Base-by-base conservation (phyloP, 35 echinoderm and acorn worm species). In the Lytechinus pictus region DNA sequence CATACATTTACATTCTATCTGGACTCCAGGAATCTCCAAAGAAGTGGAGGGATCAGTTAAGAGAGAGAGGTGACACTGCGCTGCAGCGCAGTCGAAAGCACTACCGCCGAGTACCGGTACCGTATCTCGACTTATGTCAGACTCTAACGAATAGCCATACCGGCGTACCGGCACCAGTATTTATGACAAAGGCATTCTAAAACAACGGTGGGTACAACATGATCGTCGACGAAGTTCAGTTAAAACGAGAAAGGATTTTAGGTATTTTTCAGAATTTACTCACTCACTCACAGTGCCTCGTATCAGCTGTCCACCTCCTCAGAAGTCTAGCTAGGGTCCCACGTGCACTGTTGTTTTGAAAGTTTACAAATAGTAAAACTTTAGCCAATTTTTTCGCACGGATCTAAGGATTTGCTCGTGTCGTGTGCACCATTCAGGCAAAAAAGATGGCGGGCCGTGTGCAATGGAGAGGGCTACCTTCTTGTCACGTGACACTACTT, bases 281-380 rank as follows among this genome's bases (percentile, higher is more conserved):
- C n/a, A 79, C 66, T 79, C 2, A 79, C 7, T 79, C 4, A 79
- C 21, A 7, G 66, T 79, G 6, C 66, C 6, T 8, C 19, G n/a
- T 24, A 16, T 79, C 66, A 4, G 19, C 66, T 79, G 66, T 14
- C 66, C 66, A 79, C 66, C 66, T 79, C 66, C 66, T 24, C 6
- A 79, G 16, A 6, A 79, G 21, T 27, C 19, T n/a, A n/a, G 16
- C 66, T 79, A 24, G 66, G n/a, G 66, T 79, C 66, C 66, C 66
- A 79, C 66, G 66, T 79, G 66, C 66, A 79, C 66, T 79, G 16
- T n/a, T 79, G 66, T 79, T 79, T 79, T 79, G 66, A 79, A 79
- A 79, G 66, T 79, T 79, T 79, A 79, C 66, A 79, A 79, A 79
- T 24, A 24, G 66, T 24, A 79, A 79, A 79, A 79, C 66, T 79